Base-by-base conservation (phyloP, 1,140 invertebrate species). In the Atta cephalotes region DNA sequence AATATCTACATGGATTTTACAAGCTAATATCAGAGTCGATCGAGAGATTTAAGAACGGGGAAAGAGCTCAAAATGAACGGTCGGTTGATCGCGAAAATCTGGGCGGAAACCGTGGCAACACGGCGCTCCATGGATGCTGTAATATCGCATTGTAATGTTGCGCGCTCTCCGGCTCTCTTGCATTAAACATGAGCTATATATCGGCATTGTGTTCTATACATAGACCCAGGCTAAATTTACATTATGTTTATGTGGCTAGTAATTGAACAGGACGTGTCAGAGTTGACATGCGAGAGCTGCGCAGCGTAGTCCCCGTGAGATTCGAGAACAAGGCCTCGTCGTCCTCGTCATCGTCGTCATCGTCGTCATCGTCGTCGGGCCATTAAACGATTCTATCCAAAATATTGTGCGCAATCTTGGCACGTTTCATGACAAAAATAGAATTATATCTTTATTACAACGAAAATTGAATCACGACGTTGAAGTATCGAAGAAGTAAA, bases 121-220 rank as follows among this genome's bases (percentile, higher is more conserved):
- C 71, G 80, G 68, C 25, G 77, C 72, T 49, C 60, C 63, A 68
- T 56, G 65, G 89, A 76, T 79, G 79, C 77, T 90, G 89, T 88
- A 91, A 91, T 91, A 91, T 90, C 65, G 90, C 58, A 86, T 87
- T 90, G 90, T 89, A 91, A 90, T 85, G 88, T 86, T 71, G 68
- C 62, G 56, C 51, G 87, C 60, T 66, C 77, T 85, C 78, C 56
- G 82, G 49, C 62, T 84, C 85, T 88, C 78, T 49, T 92, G 89
- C 91, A 92, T 92, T 92, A 92, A 92, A 92, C 91, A 92, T 92
- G 91, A 92, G 91, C 56, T 76, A 91, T 90, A 86, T 88, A 63
- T 86, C 79, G 82, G 88, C 78, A 91, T 91, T 91, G 90, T 86
- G 60, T 56, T 80, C 82, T 87, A 88, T 84, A 84, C 53, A 72